Base-by-base conservation (phyloP, 2,888 invertebrate species). In the Monochamus alternatus region DNA sequence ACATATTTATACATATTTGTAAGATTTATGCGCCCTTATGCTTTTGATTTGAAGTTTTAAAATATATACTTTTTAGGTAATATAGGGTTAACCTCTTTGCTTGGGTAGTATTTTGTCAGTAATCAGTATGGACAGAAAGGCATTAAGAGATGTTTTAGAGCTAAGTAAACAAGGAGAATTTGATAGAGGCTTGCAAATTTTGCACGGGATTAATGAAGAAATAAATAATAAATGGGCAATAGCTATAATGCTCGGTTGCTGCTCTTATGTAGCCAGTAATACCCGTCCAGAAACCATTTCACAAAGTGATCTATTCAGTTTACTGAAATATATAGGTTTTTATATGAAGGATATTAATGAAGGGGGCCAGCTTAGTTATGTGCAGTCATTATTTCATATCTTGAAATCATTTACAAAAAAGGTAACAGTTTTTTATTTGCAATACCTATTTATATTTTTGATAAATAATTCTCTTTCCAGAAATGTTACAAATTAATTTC, bases 311-410 rank as follows among this genome's bases (percentile, higher is more conserved):
- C 65, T 78, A 43, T 62, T 58, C 31, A 68, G 52, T 32, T 47
- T 78, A 10, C 55, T 78, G 52, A 51, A 70, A n/a, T 62, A 32
- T 47, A 31, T 78, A 8, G 60, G 62, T 14, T 60, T 73, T 14
- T 52, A 7, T 58, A 52, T 78, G 44, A 70, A 22, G 51, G 38
- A 75, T 70, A 70, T 76, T 60, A 74, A 62, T 43, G 79, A 79
- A 75, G 14, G 62, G 14, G 71, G 74, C 7, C 51, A 70, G 44
- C 52, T 75, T 8, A 74, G 70, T 58, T 79, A 77, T 47, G 32
- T 79, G 10, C 74, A 74, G 51, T 75, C 75, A 10, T 31, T 79
- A 10, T 75, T 67, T 64, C 70, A 75, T 52, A 70, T 79, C 62
- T 44, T 77, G 5, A 77, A 79, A 30, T 65, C 72, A 47, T 73